Base-by-base conservation (phyloP, 2,113 vertebrate genomes). In the Entelurus aequoreus region DNA sequence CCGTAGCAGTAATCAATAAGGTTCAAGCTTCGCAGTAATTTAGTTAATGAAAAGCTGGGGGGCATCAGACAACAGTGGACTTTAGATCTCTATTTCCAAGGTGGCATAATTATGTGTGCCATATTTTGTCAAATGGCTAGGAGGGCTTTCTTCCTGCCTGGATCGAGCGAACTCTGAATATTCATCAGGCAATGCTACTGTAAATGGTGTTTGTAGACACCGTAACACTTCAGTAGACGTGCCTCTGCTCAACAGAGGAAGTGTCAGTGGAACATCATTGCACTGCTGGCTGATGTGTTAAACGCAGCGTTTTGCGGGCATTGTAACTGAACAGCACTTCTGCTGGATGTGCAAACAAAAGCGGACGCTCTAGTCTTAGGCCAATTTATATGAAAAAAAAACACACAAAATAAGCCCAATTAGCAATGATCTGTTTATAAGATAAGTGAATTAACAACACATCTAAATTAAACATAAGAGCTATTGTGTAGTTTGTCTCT, bases 1-100 rank as follows among this genome's bases (percentile, higher is more conserved):
- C 83, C 65, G 64, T 77, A 86, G 82, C 77, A 79, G 68, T 88
- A 88, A 88, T 91, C 86, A 88, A 81, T 89, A 69, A 71, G 71
- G 48, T 77, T 51, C 82, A 68, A 86, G 88, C 73, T 84, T 78
- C 83, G 79, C 81, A 80, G 82, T 86, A 81, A 83, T 90, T 89
- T 84, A 78, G 86, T 85, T 90, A 89, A 92, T 91, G 89, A 89
- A 89, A 91, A 85, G 88, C 88, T 90, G 56, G 85, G 71, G 84
- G 89, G 79, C 80, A 87, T 78, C 72, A 82, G 78, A 74, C 78
- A 77, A 69, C 60, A 79, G 78, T 62, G 63, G 58, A 68, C 48
- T 68, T 80, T 76, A 79, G 70, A 83, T 80, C 80, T 85, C 80
- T 79, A 77, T 87, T 89, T 90, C 76, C 68, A 76, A 83, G 74